These are phyloP conservation scores for Aspidoscelis tigris DNA, from an alignment of 2,113 vertebrate genomes.

Conservation along the genomic window DNA sequence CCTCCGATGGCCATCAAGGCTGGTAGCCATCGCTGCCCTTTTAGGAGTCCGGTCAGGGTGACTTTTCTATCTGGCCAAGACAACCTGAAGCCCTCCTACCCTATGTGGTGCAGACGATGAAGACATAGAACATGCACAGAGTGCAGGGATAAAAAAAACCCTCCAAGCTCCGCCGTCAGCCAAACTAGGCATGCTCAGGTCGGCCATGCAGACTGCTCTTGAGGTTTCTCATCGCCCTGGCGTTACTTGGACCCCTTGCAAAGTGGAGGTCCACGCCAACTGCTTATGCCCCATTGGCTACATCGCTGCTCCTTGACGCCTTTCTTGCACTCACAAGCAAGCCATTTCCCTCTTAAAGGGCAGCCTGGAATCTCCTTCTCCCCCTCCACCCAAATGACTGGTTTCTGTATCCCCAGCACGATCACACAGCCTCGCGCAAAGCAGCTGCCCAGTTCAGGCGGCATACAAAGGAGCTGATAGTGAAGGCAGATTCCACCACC, in stretches of 20 bases:
- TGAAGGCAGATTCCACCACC: constrained; percentile 78
- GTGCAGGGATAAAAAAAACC: neutral
- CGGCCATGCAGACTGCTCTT: too few relatives aligned
- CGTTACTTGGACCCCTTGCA: too few relatives aligned
- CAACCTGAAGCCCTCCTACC: too few relatives aligned
- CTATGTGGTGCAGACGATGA: too few relatives aligned
- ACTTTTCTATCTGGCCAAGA: too few relatives aligned
- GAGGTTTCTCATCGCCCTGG: too few relatives aligned
- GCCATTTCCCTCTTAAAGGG: neutral
- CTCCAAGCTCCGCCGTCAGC: neutral
- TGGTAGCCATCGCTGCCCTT: neutral
- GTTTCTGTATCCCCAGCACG: constrained; percentile 80
- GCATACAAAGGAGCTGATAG: constrained; percentile 88
- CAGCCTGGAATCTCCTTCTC: neutral
- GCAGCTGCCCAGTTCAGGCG: constrained; percentile 82
- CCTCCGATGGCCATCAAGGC: neutral
- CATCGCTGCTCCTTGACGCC: neutral
- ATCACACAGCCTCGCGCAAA: constrained; percentile 74
- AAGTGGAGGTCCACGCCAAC: too few relatives aligned
- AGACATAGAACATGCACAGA: too few relatives aligned
- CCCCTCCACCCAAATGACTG: constrained; percentile 17
- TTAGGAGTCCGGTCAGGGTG: neutral
- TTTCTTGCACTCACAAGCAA: neutral
- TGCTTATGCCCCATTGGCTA: too few relatives aligned
- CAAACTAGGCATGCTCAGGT: too few relatives aligned